Conservation (phyloP, 2,113 vertebrate genomes). For the Hiodon tergisus region DNA sequence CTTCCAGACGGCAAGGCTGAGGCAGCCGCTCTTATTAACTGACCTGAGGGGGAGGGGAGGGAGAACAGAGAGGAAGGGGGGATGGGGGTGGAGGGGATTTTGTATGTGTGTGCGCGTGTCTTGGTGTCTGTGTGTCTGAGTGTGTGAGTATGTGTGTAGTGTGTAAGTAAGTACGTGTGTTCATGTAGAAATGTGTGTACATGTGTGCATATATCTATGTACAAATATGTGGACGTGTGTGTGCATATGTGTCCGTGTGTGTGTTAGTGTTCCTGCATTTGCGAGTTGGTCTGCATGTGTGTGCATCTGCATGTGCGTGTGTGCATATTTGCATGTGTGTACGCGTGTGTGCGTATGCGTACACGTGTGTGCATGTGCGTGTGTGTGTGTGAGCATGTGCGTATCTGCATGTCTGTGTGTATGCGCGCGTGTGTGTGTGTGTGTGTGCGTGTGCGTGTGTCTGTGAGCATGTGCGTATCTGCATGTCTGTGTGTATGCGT, state of each 20-base stretch:
- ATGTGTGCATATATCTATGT: not conserved
- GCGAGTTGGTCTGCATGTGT: not conserved
- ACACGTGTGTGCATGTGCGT: not conserved
- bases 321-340: not conserved
- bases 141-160: not conserved
- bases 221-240: not conserved
- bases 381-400: too few relatives aligned
- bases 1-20: slow-evolving; percentile 58
- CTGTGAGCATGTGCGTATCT: not conserved
- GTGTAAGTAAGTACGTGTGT: not conserved
- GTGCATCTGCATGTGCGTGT: not conserved
- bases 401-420: not conserved
- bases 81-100: not conserved
- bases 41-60: slow-evolving; percentile 42
- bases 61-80: not conserved
- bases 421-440: not conserved
- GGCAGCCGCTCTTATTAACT: slow-evolving; percentile 58
- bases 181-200: not conserved
- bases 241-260: not conserved
- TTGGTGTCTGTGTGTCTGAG: not conserved
- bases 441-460: not conserved
- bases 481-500: not conserved
- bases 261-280: not conserved
- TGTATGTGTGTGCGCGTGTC: not conserved
- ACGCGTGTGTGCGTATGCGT: slow-evolving; percentile 2